phyloP scores from a whole-genome alignment of 1,140 invertebrate species.

The Hylaeus anthracinus region DNA sequence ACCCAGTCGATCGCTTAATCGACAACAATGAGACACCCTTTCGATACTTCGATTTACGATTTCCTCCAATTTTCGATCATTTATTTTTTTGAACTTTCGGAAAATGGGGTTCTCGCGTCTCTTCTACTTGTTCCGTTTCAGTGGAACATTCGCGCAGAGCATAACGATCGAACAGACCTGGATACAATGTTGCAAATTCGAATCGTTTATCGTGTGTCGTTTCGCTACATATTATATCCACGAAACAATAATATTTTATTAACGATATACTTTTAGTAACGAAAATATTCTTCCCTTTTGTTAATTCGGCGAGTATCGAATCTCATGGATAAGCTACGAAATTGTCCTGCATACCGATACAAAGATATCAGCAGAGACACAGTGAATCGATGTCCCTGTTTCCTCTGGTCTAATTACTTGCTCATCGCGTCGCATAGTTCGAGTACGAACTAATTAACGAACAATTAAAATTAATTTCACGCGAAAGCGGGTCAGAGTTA shows the following conservation, averaged over 20 bases:
- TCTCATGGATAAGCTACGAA: not conserved
- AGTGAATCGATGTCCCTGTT: constrained; percentile 32
- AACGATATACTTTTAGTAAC: not conserved
- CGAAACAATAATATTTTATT: not conserved
- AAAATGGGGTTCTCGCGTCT: not conserved
- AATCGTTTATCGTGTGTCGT: no score
- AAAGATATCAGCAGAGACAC: constrained; percentile 6
- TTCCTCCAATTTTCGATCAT: constrained; percentile 12
- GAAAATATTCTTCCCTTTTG: not conserved
- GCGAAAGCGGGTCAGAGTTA: constrained; percentile 50
- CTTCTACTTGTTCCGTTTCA: not conserved
- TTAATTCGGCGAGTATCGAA: not conserved
- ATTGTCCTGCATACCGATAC: not conserved
- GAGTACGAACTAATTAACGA: constrained; percentile 65
- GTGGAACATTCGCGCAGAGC: not conserved
- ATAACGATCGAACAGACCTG: no score
- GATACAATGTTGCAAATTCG: not conserved
- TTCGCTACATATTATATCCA: no score
- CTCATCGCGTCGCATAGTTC: constrained; percentile 49
- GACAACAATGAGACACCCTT: constrained; percentile 42
- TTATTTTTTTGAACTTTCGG: no score
- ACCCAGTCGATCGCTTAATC: constrained; percentile 52
- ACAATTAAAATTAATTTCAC: constrained; percentile 73
- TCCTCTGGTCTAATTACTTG: constrained; percentile 13
- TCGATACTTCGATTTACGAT: constrained; percentile 44